phyloP scores from a whole-genome alignment of 2,888 invertebrate species.

The Clostera curtula region DNA sequence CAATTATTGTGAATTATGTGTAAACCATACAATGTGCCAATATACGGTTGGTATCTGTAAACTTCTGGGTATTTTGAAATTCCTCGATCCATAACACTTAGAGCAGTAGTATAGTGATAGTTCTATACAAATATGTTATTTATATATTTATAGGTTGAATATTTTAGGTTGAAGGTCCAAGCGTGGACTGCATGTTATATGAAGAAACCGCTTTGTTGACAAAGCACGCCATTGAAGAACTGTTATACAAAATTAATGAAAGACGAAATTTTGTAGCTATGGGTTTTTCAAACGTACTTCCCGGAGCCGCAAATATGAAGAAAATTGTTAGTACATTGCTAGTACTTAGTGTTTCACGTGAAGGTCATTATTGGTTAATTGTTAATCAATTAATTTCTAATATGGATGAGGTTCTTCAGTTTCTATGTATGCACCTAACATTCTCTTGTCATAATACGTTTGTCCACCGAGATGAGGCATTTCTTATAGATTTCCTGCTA shows the following conservation, averaged over 20 bases:
- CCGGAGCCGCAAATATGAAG: constrained; percentile 59
- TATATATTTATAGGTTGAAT: not conserved
- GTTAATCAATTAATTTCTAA: no score
- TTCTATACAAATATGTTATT: constrained; percentile 2
- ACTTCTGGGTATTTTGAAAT: constrained; percentile 3
- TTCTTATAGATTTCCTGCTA: not conserved
- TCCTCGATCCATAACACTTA: no score
- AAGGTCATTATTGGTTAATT: not conserved
- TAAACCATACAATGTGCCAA: constrained; percentile 51
- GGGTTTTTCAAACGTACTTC: constrained; percentile 41
- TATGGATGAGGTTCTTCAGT: no score
- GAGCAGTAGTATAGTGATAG: no score
- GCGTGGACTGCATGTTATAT: constrained; percentile 37
- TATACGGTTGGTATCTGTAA: constrained; percentile 33
- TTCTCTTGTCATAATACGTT: no score
- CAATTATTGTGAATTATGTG: constrained; percentile 48
- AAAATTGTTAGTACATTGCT: constrained; percentile 40
- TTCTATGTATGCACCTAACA: no score
- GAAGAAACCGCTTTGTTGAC: constrained; percentile 34
- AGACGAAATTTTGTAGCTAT: constrained; percentile 50
- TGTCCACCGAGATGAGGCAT: not conserved
- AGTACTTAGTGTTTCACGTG: not conserved
- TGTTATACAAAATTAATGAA: constrained; percentile 49
- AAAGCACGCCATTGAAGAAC: constrained; percentile 31
- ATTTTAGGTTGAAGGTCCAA: constrained; percentile 29